Conservation (phyloP, 2,113 vertebrate genomes). For the Callipepla squamata region DNA sequence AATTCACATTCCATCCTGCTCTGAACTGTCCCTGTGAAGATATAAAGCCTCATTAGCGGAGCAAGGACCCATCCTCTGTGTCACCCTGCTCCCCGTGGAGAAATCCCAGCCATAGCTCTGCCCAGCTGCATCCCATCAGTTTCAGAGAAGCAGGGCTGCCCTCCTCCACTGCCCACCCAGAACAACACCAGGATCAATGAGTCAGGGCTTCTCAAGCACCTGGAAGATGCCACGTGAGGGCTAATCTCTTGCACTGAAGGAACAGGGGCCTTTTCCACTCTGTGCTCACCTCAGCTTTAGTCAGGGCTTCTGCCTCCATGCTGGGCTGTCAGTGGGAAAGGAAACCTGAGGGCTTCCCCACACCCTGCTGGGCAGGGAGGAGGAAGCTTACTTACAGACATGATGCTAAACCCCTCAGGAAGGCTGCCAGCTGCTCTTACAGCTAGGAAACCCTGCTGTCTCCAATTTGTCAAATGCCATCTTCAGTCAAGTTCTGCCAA, state of each 20-base stretch:
- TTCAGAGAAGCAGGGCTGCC: fast-evolving
- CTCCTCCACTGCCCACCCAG: neutral
- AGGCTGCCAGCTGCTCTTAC: neutral
- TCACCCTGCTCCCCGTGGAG: neutral
- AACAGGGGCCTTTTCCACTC: neutral
- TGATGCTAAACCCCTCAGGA: neutral
- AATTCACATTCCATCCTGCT: neutral
- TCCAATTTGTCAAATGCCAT: neutral
- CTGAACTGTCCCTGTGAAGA: neutral
- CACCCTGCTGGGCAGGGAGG: fast-evolving
- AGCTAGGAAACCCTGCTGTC: neutral
- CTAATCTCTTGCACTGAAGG: neutral
- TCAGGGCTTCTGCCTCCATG: neutral
- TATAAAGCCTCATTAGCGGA: neutral
- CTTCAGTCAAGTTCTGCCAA: neutral
- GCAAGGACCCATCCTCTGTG: neutral
- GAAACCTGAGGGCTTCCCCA: neutral
- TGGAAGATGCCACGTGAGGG: neutral
- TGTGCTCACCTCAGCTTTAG: neutral
- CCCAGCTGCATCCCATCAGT: neutral
- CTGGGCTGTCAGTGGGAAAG: neutral
- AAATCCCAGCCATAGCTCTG: neutral
- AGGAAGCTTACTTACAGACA: neutral
- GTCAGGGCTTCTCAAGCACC: neutral
- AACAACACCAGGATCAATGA: neutral